Conservation (phyloP, 2,797 vertebrate species). For the Psittacula derbiana region DNA sequence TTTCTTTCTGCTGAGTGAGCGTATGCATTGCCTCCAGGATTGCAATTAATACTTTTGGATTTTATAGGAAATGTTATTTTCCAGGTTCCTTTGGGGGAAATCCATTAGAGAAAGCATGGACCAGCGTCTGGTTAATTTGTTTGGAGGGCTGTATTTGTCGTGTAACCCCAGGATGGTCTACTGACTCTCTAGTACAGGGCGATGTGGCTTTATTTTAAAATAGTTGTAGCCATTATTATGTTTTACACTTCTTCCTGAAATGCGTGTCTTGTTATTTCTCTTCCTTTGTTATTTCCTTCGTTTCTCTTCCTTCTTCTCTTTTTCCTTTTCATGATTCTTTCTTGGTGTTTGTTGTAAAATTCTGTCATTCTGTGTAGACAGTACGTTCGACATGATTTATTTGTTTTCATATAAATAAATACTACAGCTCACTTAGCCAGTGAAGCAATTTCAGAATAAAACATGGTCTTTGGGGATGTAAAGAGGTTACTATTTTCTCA, state of each 20-base stretch:
- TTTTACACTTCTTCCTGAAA: neutral
- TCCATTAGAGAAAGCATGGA: neutral
- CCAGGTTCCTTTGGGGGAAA: neutral
- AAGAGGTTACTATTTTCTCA: neutral
- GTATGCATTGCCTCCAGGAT: neutral
- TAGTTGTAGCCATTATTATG: neutral
- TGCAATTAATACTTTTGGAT: neutral
- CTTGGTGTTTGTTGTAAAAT: neutral
- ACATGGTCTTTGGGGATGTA: neutral
- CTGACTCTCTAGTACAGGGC: neutral
- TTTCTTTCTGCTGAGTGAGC: neutral
- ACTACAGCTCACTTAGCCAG: neutral
- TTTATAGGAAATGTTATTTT: neutral
- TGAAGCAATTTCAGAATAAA: neutral
- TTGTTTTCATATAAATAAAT: neutral
- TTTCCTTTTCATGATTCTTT: neutral
- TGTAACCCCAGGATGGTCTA: neutral
- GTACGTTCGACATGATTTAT: neutral
- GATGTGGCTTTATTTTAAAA: neutral
- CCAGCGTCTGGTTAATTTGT: neutral
- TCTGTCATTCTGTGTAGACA: neutral
- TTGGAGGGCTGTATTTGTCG: neutral
- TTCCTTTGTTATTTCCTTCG: neutral
- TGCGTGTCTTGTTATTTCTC: accelerated
- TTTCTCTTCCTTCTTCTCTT: neutral